Evolutionary conservation across 1,140 invertebrate species (phyloP), one percentile per base, ranked within the genome.

Genomic region (Drosophila lacteicornis): DNA sequence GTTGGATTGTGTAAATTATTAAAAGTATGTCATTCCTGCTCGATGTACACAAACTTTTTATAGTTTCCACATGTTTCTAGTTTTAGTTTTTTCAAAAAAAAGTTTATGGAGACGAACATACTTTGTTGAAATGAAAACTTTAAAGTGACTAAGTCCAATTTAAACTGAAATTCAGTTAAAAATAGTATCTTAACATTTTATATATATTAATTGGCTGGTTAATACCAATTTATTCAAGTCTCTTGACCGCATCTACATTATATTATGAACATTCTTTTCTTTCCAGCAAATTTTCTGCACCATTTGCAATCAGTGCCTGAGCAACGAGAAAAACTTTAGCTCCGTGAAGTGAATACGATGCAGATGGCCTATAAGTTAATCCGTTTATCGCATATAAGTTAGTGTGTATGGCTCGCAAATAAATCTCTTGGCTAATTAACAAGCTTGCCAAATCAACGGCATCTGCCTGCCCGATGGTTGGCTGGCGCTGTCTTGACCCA

Each of bases 221-320:
- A n/a, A 30, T 12, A 33, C 1, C n/a, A 17, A 30, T 13, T 1
- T 7, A 13, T 15, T 36, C 2, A 53, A 19, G 19, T 9, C 55
- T 46, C 4, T 19, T 19, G 9, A 17, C 4, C 45, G 11, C 17
- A 9, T 22, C 17, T 22, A 11, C 30, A 33, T 9, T 11, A 4
- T 47, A 13, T 47, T 9, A 5, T 40, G 11, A 17, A 38, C 7
- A 15, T 30, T 33, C 12, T 0, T 49, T 33, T 56, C 3, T 62
- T 50, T 50, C n/a, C 66, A 90, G 86, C 86, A 90, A 90, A 90
- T 90, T 27, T 90, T 90, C 46, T 90, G 86, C 69, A 90, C 86
- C 40, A 90, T 90, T 61, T 90, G 86, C 79, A 90, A 90, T 78
- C 87, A 90, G 13, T 90, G 86, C 46, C 46, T 90, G 50, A 90